phyloP scores from a whole-genome alignment of 1,140 invertebrate genomes.

The Drosophila malerkotliana region DNA sequence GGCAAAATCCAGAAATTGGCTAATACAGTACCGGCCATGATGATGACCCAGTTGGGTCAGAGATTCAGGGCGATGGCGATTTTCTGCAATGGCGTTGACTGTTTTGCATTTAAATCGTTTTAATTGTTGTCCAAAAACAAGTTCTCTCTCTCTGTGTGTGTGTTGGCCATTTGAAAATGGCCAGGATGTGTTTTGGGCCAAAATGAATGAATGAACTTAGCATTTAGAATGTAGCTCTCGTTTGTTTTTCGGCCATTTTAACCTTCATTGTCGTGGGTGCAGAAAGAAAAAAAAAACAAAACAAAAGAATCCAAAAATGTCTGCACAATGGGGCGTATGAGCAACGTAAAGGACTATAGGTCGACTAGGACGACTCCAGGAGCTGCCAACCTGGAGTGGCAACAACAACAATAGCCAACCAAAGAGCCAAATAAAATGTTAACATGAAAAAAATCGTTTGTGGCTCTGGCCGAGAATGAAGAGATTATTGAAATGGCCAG shows the following conservation, averaged over 20 bases:
- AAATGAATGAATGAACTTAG: conserved; percentile 67
- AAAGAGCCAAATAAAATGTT: conserved; percentile 77
- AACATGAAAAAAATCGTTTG: conserved; percentile 66
- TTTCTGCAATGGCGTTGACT: conserved; percentile 39
- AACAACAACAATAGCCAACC: conserved; percentile 8
- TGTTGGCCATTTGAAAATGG: too few relatives aligned
- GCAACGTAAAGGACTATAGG: conserved; percentile 24
- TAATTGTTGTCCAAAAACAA: conserved; percentile 52
- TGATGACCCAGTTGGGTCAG: conserved; percentile 38
- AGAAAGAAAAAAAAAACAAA: conserved; percentile 22
- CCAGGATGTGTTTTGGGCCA: conserved; percentile 8
- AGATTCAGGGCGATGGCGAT: neutral
- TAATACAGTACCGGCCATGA: conserved; percentile 27
- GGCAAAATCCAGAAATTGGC: conserved; percentile 33
- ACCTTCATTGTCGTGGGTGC: conserved; percentile 20
- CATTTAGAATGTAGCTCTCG: conserved; percentile 55
- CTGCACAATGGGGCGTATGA: conserved; percentile 74
- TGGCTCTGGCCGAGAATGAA: conserved; percentile 64
- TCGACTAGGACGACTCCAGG: neutral
- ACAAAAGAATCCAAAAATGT: conserved; percentile 43
- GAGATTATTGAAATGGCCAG: conserved; percentile 78
- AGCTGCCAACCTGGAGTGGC: too few relatives aligned
- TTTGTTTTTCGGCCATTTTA: conserved; percentile 12
- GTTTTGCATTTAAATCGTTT: conserved; percentile 80
- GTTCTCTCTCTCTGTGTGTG: neutral